Evolutionary conservation across 2,888 invertebrate genomes (phyloP).

Genomic region (Limnephilus auricula): DNA sequence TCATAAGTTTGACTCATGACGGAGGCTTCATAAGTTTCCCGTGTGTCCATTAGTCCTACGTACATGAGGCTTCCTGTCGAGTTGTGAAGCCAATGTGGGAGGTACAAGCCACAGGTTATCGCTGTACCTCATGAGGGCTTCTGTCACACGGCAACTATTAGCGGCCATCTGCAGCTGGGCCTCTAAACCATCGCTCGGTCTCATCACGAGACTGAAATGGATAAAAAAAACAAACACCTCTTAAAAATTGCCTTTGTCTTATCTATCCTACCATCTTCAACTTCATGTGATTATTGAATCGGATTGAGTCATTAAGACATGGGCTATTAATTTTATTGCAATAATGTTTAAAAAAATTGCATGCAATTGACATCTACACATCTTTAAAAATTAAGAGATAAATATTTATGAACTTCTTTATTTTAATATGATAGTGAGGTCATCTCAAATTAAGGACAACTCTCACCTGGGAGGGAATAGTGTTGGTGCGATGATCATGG

Average conservation of each 20-base stretch:
- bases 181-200: constrained; percentile 80
- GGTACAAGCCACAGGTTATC: constrained; percentile 90
- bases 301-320: background rate
- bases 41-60: constrained; percentile 57
- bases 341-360: background rate
- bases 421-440: background rate
- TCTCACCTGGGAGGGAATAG: constrained; percentile 88
- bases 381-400: constrained; percentile 59
- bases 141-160: constrained; percentile 91
- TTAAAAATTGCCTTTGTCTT: background rate
- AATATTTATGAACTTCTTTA: background rate
- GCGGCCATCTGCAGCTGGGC: constrained; percentile 91
- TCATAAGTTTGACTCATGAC: background rate
- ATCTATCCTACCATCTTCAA: background rate
- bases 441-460: constrained; percentile 38
- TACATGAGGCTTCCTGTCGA: constrained; percentile 63
- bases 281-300: background rate
- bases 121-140: constrained; percentile 87
- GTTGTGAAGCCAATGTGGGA: constrained; percentile 76
- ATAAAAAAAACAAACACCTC: background rate
- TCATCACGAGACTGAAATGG: constrained; percentile 76
- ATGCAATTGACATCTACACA: background rate
- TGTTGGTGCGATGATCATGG: constrained; percentile 97
- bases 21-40: constrained; percentile 50
- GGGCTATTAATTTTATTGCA: background rate